Base-by-base conservation (phyloP, 2,113 vertebrate species). In the Rhinoderma darwinii region DNA sequence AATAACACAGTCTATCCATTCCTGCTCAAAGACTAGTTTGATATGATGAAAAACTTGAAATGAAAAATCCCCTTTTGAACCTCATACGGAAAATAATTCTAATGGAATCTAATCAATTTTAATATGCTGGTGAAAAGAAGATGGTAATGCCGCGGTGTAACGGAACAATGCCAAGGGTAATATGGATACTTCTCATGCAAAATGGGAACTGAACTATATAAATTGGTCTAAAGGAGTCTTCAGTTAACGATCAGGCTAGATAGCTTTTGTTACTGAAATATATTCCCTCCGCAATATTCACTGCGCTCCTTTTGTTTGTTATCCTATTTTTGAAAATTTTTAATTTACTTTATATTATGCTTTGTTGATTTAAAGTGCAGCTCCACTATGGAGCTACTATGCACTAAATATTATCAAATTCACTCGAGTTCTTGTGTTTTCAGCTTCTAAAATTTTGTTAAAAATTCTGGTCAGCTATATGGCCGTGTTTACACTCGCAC, bases 31-130 rank as follows among this genome's bases (percentile, higher is more conserved):
- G 84, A 75, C 37, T 85, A 77, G 84, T 47, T 85, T 85, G 73
- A 50, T 85, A 85, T 85, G 66, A 85, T 77, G 84, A 85, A 85
- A n/a, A 85, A 85, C 73, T 76, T 84, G 84, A 85, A 85, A 85
- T 85, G 84, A 85, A 66, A 78, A 85, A 85, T 85, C 84, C 84
- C 84, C 84, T 85, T 83, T 66, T 85, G 73, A 77, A 85, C 84
- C 84, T 77, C 50, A 43, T 39, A 66, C 30, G 73, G 61, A 85
- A 84, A 77, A 85, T 77, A 85, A 85, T 85, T 76, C 84, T 85
- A 85, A 85, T 85, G 54, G 84, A 85, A 85, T 77, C 73, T 85
- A 77, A 85, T 85, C 84, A 76, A 77, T 85, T 85, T 61, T 85
- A 85, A 85, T 85, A 66, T 43, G n/a, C 27, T 25, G 51, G 54